These are phyloP conservation scores for Hemicrepidius hirtus DNA, from an alignment of 2,888 invertebrate species.

Conservation along the genomic window DNA sequence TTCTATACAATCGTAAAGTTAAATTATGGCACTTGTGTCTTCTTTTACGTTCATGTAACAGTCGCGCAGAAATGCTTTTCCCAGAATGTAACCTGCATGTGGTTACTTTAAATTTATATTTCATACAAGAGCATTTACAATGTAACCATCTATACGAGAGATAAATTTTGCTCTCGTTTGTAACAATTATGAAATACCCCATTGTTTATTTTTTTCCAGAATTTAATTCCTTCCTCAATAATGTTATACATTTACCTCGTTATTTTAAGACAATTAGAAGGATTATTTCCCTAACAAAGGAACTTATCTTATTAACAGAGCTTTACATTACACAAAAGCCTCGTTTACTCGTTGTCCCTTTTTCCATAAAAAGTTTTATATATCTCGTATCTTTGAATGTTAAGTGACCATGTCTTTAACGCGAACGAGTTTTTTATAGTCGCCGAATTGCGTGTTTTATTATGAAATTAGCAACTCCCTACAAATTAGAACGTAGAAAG, in stretches of 20 bases:
- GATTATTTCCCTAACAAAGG: constrained; percentile 1
- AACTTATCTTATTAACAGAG: constrained; percentile 17
- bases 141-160: no score
- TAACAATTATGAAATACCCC: not conserved
- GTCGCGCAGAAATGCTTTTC: not conserved
- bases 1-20: not conserved
- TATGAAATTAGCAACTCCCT: constrained; percentile 10
- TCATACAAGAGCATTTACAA: not conserved
- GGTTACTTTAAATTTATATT: not conserved
- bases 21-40: constrained; percentile 6
- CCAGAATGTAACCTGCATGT: not conserved
- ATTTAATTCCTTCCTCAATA: no score
- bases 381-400: constrained; percentile 17
- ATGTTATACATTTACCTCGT: no score
- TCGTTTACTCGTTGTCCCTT: constrained; percentile 1
- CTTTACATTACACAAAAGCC: constrained; percentile 2
- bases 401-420: constrained; percentile 15
- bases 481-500: constrained; percentile 6
- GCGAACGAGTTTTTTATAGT: constrained; percentile 9
- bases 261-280: not conserved
- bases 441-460: constrained; percentile 6
- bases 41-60: not conserved
- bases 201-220: not conserved
- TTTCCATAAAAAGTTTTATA: constrained; percentile 20
- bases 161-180: no score